A percentile compares a stretch with the other conserved stretches of the same genome.
phyloP scores from a whole-genome alignment of 2,113 vertebrate genomes.

The Regulus satrapa region DNA sequence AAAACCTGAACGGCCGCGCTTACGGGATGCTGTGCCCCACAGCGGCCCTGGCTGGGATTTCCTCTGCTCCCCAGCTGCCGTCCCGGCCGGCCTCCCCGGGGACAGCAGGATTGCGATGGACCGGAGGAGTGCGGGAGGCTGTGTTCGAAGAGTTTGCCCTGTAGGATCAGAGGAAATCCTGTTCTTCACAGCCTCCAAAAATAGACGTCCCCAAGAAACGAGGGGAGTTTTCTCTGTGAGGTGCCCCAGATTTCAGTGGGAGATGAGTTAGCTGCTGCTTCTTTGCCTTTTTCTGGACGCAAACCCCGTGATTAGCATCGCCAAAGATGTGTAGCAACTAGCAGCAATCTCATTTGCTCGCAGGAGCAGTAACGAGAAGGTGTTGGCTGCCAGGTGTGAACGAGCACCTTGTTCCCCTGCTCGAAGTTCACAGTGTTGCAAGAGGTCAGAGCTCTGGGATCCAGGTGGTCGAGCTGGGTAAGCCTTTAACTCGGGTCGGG shows the following conservation, averaged over 20 bases:
- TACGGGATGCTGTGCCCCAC: background rate
- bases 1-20: background rate
- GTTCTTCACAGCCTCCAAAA: background rate
- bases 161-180: background rate
- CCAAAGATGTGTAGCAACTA: fast-evolving
- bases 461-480: background rate
- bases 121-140: background rate
- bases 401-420: background rate
- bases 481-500: fast-evolving
- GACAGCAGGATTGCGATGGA: background rate
- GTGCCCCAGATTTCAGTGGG: background rate
- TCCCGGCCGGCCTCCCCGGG: fast-evolving
- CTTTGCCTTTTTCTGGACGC: background rate
- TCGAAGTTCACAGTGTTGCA: background rate
- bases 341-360: fast-evolving
- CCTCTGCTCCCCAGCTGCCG: fast-evolving
- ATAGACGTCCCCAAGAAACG: background rate
- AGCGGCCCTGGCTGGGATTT: background rate
- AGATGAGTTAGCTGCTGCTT: background rate
- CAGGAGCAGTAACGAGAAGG: background rate
- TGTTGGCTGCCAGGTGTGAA: background rate
- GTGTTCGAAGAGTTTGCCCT: fast-evolving
- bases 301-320: fast-evolving
- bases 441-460: background rate
- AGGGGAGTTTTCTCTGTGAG: background rate